These are phyloP conservation scores for Zosterops borbonicus DNA, from an alignment of 2,113 vertebrate genomes.

Conservation along the genomic window DNA sequence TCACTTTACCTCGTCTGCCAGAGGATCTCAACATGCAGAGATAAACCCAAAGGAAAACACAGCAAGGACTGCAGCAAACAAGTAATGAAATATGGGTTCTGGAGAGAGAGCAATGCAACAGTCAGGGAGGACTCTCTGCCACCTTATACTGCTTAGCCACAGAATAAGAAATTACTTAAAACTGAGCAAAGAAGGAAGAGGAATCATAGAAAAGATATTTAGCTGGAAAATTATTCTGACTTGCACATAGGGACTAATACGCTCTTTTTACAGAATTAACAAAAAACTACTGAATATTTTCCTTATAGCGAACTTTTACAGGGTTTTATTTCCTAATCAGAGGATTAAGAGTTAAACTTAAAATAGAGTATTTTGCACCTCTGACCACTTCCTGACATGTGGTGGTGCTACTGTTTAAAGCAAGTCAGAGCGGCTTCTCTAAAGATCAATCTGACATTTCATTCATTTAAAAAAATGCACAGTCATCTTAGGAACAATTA, in stretches of 20 bases:
- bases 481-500: slow-evolving; percentile 23
- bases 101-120: background rate
- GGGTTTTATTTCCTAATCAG: background rate
- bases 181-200: background rate
- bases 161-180: background rate
- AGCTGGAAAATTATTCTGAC: background rate
- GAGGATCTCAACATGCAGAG: background rate
- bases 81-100: background rate
- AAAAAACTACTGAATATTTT: background rate
- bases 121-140: background rate
- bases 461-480: background rate
- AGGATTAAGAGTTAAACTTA: background rate
- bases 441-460: background rate
- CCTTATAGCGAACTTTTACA: background rate
- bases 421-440: slow-evolving; percentile 10
- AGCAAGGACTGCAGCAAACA: background rate
- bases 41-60: background rate
- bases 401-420: slow-evolving; percentile 60
- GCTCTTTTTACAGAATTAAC: background rate
- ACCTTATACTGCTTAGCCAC: background rate
- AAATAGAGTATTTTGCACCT: background rate
- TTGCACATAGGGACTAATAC: background rate
- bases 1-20: background rate
- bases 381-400: slow-evolving; percentile 43
- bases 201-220: background rate